Evolutionary conservation across 2,113 vertebrate genomes (phyloP).

Genomic region (Saguinus midas): DNA sequence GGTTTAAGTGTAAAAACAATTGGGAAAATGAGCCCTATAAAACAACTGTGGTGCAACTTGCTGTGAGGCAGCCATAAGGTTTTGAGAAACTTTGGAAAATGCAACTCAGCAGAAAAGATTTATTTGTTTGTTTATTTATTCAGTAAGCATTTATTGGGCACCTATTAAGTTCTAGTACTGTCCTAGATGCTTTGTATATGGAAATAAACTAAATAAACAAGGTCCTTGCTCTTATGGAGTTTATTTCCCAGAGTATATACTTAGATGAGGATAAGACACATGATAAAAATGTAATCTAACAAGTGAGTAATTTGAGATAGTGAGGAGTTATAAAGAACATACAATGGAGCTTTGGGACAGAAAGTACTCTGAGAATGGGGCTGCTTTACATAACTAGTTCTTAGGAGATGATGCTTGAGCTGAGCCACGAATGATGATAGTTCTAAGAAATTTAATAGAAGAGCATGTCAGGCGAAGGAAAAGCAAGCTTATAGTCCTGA

Average conservation of each 20-base stretch:
- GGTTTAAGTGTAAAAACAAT: slow-evolving; percentile 12
- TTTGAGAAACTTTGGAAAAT: not conserved
- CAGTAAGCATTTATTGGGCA: not conserved
- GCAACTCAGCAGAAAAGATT: not conserved
- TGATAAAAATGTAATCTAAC: not conserved
- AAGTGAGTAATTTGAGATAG: not conserved
- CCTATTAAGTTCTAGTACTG: not conserved
- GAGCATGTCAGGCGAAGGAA: not conserved
- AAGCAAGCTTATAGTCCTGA: not conserved
- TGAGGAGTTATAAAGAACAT: not conserved
- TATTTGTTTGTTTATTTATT: not conserved
- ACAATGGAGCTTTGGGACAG: not conserved
- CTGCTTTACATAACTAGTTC: not conserved
- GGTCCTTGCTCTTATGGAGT: not conserved
- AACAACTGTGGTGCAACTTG: not conserved
- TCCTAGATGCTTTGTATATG: not conserved
- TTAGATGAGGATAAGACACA: not conserved
- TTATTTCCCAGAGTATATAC: not conserved
- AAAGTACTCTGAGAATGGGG: not conserved
- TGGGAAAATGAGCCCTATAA: not conserved
- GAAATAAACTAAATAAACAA: not conserved
- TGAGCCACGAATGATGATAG: not conserved
- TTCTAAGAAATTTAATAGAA: not conserved
- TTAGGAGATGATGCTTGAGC: not conserved
- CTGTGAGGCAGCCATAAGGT: not conserved